A percentile compares a stretch with the other conserved stretches of the same genome.
Conservation (phyloP, 1,140 invertebrate species). For the Papilio xuthus region DNA sequence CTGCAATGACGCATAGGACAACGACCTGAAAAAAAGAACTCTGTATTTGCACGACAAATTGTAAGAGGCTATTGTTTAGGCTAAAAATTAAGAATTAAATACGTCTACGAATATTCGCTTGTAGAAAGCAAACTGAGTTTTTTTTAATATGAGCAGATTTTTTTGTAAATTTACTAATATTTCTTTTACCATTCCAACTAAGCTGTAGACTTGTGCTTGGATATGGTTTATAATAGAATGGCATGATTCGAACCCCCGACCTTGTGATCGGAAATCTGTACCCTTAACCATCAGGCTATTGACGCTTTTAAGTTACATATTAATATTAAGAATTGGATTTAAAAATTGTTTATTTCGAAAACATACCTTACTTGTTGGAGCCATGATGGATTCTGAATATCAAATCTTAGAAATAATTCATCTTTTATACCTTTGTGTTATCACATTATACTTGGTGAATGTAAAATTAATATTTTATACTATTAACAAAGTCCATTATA, state of each 20-base stretch:
- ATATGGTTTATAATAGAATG: too few species aligned
- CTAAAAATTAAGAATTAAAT: neutral
- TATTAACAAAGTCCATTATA: neutral
- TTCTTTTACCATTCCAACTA: too few species aligned
- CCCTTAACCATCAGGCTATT: too few species aligned
- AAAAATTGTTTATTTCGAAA: neutral
- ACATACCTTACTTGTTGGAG: neutral
- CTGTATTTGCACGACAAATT: neutral
- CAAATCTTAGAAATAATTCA: neutral
- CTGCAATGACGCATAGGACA: neutral
- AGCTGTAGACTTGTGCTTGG: too few species aligned
- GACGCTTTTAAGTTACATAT: too few species aligned
- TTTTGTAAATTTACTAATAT: too few species aligned
- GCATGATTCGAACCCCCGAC: too few species aligned
- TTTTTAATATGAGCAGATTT: too few species aligned
- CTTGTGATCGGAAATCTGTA: too few species aligned
- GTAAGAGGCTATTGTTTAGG: neutral
- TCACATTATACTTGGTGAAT: neutral
- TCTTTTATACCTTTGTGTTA: neutral
- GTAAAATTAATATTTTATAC: neutral
- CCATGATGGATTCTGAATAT: neutral
- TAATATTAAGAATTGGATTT: neutral
- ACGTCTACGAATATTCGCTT: too few species aligned
- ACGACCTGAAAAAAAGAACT: neutral
- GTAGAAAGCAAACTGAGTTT: too few species aligned